Evolutionary conservation across 2,797 vertebrate genomes (phyloP).

Genomic region (Danio kyathit): DNA sequence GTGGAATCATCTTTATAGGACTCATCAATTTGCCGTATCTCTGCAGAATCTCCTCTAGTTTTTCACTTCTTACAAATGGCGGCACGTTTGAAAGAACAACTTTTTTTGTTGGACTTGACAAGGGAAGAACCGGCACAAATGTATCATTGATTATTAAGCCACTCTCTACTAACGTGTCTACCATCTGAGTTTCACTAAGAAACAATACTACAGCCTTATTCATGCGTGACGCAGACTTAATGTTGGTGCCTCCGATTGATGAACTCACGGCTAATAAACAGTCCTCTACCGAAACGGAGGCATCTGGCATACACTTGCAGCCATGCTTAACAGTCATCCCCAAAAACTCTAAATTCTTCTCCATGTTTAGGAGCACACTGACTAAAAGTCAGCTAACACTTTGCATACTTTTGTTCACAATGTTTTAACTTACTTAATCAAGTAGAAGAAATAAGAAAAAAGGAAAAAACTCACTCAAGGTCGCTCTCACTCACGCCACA

Average conservation of each 20-base stretch:
- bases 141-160: background rate
- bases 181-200: background rate
- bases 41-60: background rate
- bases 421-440: no score
- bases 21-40: background rate
- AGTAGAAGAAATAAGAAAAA: no score
- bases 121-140: background rate
- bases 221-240: background rate
- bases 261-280: background rate
- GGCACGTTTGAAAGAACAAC: background rate
- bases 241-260: background rate
- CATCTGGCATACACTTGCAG: background rate
- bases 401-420: no score
- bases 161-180: background rate
- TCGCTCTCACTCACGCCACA: no score
- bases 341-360: no score
- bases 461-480: no score
- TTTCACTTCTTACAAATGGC: background rate
- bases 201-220: background rate
- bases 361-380: no score
- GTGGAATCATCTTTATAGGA: background rate
- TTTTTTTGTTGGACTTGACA: background rate
- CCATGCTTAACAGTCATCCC: background rate
- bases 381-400: no score
- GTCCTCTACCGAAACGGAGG: background rate